These are phyloP conservation scores for Squalus acanthias DNA, from an alignment of 2,797 vertebrate species.

Conservation along the genomic window DNA sequence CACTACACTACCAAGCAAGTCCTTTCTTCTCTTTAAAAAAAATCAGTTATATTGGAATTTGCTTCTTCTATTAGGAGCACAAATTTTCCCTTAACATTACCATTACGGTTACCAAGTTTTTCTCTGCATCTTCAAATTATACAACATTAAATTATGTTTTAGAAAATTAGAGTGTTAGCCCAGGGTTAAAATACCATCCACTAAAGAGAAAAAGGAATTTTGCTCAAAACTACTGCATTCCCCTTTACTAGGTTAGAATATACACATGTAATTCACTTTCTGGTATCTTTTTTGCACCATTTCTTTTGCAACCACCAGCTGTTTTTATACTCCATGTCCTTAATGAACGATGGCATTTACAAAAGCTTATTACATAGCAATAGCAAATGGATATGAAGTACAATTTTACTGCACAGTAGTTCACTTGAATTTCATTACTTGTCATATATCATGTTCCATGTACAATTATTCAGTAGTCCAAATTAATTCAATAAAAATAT, in stretches of 20 bases:
- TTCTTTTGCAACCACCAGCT: background rate
- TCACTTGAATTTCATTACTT: background rate
- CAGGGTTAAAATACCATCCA: background rate
- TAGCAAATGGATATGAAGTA: slow-evolving; percentile 20
- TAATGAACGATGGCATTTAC: background rate
- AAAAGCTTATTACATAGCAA: background rate
- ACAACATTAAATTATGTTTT: background rate
- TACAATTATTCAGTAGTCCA: background rate
- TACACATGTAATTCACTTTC: background rate
- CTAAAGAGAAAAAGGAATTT: background rate
- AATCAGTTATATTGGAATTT: background rate
- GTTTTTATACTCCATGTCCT: background rate
- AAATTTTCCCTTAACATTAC: background rate
- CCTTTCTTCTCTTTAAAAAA: background rate
- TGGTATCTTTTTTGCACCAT: background rate
- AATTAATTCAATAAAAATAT: slow-evolving; percentile 24
- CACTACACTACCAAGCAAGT: background rate
- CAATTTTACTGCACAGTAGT: background rate
- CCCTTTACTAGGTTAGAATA: background rate
- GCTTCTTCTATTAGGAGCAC: background rate
- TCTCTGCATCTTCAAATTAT: background rate
- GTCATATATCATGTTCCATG: background rate
- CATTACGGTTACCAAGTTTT: background rate
- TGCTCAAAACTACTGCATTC: background rate
- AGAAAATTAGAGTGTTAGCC: background rate